These are phyloP conservation scores for Ceyx melanurus DNA, from an alignment of 2,113 vertebrate genomes.

Conservation along the genomic window DNA sequence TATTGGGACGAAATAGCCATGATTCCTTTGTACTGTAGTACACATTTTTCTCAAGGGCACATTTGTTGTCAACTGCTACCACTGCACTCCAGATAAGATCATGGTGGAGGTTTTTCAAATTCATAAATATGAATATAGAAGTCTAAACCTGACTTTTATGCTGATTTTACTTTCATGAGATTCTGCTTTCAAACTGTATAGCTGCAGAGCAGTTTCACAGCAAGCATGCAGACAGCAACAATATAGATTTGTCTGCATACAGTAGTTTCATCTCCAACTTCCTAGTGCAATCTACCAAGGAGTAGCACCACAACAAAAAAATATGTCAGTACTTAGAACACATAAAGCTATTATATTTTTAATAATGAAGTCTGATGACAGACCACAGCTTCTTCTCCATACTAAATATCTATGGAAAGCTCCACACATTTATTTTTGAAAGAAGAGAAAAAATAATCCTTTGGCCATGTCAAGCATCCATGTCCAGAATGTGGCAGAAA, in stretches of 20 bases:
- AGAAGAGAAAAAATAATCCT: neutral
- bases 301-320: neutral
- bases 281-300: neutral
- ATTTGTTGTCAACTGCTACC: constrained; percentile 69
- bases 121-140: constrained; percentile 75
- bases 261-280: constrained; percentile 41
- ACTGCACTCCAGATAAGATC: constrained; percentile 66
- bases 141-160: constrained; percentile 68
- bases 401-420: neutral
- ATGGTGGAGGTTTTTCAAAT: constrained; percentile 67
- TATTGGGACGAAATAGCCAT: constrained; percentile 2
- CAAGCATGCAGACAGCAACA: constrained; percentile 39
- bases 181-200: constrained; percentile 68
- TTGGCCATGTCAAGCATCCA: neutral
- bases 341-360: neutral
- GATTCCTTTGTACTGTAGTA: neutral
- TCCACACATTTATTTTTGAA: neutral
- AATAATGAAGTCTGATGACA: neutral
- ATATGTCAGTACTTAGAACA: neutral
- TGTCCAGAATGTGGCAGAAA: neutral
- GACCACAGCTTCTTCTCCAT: neutral
- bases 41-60: constrained; percentile 70
- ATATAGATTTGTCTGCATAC: constrained; percentile 57
- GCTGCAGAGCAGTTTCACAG: constrained; percentile 55
- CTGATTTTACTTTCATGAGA: constrained; percentile 75